Conservation (phyloP, 2,113 vertebrate genomes). For the Rhegmatorhina hoffmannsi region DNA sequence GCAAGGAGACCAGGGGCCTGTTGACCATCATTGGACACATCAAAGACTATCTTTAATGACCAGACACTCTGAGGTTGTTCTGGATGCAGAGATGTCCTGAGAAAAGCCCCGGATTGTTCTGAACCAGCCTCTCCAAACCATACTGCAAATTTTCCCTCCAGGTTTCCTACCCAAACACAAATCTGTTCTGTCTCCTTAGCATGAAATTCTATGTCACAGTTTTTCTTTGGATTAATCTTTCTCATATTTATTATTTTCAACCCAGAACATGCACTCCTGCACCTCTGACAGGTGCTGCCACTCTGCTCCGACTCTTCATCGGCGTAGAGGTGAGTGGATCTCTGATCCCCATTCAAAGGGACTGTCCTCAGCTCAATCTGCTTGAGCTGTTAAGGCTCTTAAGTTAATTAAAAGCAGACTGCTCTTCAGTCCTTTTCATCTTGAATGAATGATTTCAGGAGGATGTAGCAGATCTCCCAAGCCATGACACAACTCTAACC, state of each 20-base stretch:
- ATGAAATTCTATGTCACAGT: background rate
- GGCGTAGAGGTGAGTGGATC: too few relatives aligned
- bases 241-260: background rate
- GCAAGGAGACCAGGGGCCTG: background rate
- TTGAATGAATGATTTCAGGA: background rate
- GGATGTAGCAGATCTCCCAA: background rate
- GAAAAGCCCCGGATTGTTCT: background rate
- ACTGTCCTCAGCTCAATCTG: background rate
- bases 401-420: background rate
- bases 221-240: background rate
- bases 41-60: background rate
- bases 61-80: rapidly evolving
- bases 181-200: background rate
- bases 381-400: background rate
- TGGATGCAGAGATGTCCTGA: background rate
- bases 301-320: background rate
- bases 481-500: background rate
- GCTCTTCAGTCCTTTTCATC: background rate
- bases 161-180: background rate
- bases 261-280: rapidly evolving
- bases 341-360: background rate
- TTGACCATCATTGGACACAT: rapidly evolving
- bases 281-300: background rate
- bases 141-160: background rate
- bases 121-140: background rate